A percentile compares a stretch with the other conserved stretches of the same genome.
phyloP scores from a whole-genome alignment of 2,113 vertebrate genomes.

The Chlamydotis undulata region DNA sequence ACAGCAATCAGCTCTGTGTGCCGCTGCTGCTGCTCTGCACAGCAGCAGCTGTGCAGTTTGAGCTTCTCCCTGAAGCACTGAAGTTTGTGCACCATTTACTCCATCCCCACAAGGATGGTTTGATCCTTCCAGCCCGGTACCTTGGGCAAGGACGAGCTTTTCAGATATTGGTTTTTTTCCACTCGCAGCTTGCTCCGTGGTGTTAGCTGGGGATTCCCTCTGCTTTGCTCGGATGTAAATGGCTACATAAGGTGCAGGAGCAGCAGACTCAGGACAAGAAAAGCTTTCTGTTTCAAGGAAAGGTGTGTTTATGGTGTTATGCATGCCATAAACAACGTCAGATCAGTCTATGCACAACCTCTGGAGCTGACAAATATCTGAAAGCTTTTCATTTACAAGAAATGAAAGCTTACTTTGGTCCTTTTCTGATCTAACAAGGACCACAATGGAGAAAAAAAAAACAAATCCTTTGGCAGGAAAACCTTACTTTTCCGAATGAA shows the following conservation, averaged over 20 bases:
- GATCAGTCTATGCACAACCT: not conserved
- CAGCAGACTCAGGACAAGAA: not conserved
- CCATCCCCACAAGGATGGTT: not conserved
- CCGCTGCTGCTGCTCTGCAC: not conserved
- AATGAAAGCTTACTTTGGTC: not conserved
- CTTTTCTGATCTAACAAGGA: not conserved
- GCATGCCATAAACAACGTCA: not conserved
- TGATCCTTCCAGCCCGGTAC: not conserved
- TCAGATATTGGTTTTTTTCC: not conserved
- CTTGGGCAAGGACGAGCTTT: not conserved
- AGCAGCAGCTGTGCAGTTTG: not conserved
- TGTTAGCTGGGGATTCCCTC: not conserved
- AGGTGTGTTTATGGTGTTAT: not conserved
- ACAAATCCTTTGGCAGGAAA: not conserved
- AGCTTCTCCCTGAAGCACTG: not conserved
- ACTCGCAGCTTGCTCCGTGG: fast-evolving
- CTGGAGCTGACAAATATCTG: not conserved
- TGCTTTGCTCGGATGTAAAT: not conserved
- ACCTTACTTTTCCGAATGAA: not conserved
- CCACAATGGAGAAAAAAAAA: not conserved
- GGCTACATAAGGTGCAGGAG: not conserved
- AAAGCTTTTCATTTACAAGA: not conserved
- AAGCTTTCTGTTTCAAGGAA: not conserved
- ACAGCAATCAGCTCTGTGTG: not conserved
- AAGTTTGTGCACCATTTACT: not conserved